These are phyloP conservation scores for Sakesphorus luctuosus DNA, from an alignment of 2,113 vertebrate genomes.

Conservation along the genomic window DNA sequence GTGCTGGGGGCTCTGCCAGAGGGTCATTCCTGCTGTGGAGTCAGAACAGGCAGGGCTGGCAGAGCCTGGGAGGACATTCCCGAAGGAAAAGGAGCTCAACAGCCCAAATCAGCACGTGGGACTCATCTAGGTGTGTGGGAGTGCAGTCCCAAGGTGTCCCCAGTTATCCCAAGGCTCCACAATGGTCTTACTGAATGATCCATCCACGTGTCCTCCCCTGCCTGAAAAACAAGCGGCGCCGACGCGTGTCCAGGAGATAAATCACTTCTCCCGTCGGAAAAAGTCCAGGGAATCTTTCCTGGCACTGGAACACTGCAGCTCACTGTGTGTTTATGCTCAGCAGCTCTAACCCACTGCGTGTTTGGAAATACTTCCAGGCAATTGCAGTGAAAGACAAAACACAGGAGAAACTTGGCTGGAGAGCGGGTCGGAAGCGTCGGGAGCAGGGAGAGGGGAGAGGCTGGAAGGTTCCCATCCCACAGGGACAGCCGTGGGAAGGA, in stretches of 20 bases:
- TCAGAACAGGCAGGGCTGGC: not conserved
- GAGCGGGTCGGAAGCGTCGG: fast-evolving
- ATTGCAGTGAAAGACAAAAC: not conserved
- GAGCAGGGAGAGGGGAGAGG: not conserved
- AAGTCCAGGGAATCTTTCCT: not conserved
- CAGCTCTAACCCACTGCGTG: not conserved
- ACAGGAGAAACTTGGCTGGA: not conserved
- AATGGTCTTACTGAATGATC: fast-evolving
- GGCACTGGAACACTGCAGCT: not conserved
- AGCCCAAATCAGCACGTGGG: not conserved
- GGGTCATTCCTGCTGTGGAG: not conserved
- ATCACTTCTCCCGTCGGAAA: not conserved
- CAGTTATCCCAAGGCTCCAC: fast-evolving
- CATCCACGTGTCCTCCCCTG: fast-evolving
- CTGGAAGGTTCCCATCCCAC: not conserved
- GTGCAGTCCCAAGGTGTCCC: not conserved
- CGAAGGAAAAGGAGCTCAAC: not conserved
- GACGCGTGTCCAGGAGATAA: fast-evolving
- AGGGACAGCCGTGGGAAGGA: not conserved
- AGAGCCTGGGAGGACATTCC: not conserved
- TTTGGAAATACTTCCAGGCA: not conserved
- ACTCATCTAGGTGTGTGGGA: not conserved
- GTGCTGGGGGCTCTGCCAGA: fast-evolving
- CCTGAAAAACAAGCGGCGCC: fast-evolving
- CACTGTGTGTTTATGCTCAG: not conserved